A percentile compares a stretch with the other conserved stretches of the same genome.
Evolutionary conservation across 2,113 vertebrate genomes (phyloP).

Genomic region (Callipepla squamata): DNA sequence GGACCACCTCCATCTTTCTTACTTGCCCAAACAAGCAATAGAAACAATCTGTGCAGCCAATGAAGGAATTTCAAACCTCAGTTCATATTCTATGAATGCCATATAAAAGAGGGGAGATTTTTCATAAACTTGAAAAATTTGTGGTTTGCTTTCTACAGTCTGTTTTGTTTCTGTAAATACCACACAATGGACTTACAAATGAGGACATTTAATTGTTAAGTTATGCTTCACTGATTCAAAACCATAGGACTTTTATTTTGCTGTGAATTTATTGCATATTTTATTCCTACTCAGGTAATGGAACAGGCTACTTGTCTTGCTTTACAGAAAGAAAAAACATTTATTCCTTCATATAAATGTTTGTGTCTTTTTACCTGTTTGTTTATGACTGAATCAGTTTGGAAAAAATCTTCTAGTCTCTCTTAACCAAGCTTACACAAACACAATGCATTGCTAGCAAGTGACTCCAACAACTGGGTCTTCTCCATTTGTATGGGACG

Average conservation of each 20-base stretch:
- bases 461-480: not conserved
- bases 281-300: not conserved
- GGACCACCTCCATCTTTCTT: not conserved
- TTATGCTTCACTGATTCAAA: not conserved
- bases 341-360: not conserved
- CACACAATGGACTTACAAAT: not conserved
- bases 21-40: slow-evolving; percentile 2
- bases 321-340: not conserved
- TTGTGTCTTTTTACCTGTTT: not conserved
- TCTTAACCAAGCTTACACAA: not conserved
- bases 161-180: slow-evolving; percentile 3
- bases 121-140: not conserved
- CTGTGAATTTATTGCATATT: not conserved
- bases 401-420: not conserved
- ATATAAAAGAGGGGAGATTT: not conserved
- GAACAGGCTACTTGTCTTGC: not conserved
- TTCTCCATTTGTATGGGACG: not conserved
- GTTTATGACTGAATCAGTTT: not conserved
- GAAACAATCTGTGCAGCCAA: not conserved
- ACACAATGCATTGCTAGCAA: not conserved
- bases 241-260: not conserved
- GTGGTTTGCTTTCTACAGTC: not conserved
- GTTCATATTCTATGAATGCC: not conserved
- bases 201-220: not conserved
- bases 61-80: not conserved